A percentile compares a stretch with the other conserved stretches of the same genome.
Evolutionary conservation across 2,797 vertebrate species (phyloP).

Genomic region (Adrianichthys oophorus): DNA sequence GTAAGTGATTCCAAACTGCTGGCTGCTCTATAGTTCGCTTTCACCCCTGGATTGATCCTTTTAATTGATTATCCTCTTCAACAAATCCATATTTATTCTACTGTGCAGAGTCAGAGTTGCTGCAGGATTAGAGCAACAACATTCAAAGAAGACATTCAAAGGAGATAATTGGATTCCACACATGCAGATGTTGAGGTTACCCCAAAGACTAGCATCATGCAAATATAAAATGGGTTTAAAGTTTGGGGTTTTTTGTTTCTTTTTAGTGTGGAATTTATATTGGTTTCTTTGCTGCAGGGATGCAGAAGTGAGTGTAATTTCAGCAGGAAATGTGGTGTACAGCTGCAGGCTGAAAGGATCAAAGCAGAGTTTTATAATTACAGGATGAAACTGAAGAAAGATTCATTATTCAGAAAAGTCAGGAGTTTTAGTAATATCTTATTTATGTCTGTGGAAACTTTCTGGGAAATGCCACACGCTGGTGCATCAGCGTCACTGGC

Average conservation of each 20-base stretch:
- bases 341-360: conserved; percentile 16
- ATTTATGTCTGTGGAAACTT: conserved; percentile 25
- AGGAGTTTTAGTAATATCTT: not conserved
- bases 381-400: conserved; percentile 5
- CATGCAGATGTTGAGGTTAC: conserved; percentile 5
- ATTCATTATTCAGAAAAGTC: conserved; percentile 27
- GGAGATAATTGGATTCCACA: conserved; percentile 16
- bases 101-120: not conserved
- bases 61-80: not conserved
- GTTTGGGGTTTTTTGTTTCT: not conserved
- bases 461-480: conserved; percentile 46
- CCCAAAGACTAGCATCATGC: conserved; percentile 7
- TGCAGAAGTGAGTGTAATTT: conserved; percentile 24
- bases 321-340: conserved; percentile 6
- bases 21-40: no score
- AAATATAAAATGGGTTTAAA: conserved; percentile 16
- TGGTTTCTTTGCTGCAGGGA: conserved; percentile 6
- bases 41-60: not conserved
- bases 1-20: no score
- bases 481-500: conserved; percentile 20
- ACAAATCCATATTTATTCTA: not conserved
- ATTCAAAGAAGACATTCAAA: conserved; percentile 12
- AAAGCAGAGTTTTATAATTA: conserved; percentile 30
- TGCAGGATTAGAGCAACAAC: conserved; percentile 6
- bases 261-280: conserved; percentile 30